Base-by-base conservation (phyloP, 2,113 vertebrate genomes). In the Plectropomus leopardus region DNA sequence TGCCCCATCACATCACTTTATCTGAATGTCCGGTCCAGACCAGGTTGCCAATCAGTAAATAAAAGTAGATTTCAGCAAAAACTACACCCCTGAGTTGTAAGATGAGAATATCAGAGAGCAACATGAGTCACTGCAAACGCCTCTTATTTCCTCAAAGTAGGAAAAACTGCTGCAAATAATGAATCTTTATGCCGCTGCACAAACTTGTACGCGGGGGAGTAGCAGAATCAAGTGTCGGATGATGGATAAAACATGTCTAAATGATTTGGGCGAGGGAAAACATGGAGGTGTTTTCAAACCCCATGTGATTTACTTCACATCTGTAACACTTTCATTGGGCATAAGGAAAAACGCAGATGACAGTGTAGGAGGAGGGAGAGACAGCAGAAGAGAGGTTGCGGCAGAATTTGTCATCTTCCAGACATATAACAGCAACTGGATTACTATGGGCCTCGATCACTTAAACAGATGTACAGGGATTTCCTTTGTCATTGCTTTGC, bases 241-340 rank as follows among this genome's bases (percentile, higher is more conserved):
- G 53, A 91, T 72, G 34, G 81, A 51, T 85, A 67, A 58, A 79
- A 32, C 76, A 76, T 55, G 55, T 77, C 28, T 14, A 3, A 61
- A 72, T 59, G 78, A 73, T 78, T 71, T 61, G 44, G 69, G 36
- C 14, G 48, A 66, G 47, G 69, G 50, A 71, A 53, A 73, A 75
- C 63, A 66, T 44, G 80, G 67, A 84, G 86, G 85, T 63, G 58
- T 65, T 89, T 82, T 69, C 3, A 32, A 78, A 70, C 77, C 57
- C 50, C 66, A 64, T 76, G 65, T 80, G 84, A 91, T 89, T 88
- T 66, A 69, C 13, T 82, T 78, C 76, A 85, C 86, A 90, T 80
- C 78, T 19, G 65, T 42, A 55, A 72, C 45, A 72, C 75, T 73
- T 85, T 82, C 11, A 45, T 48, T 40, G 72, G 14, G 48, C 51